Percentiles rank a stretch among this genome's conserved stretches.
Conservation (phyloP, 2,113 vertebrate species). For the Spea bombifrons region DNA sequence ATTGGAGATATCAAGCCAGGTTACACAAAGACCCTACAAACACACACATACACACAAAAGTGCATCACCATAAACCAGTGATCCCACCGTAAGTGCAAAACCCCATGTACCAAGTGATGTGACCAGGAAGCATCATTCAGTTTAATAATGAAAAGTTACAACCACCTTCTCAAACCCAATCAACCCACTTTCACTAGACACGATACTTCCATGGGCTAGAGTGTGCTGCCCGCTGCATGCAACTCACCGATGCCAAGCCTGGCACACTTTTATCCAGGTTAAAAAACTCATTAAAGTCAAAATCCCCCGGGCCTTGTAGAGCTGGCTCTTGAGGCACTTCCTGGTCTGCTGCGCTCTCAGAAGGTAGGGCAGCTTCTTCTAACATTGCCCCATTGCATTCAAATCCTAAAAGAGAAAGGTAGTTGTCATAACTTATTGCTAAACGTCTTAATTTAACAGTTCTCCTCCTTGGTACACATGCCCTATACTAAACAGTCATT, state of each 20-base stretch:
- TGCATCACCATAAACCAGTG: not conserved
- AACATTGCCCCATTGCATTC: constrained; percentile 88
- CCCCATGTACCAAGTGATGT: not conserved
- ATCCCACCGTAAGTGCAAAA: constrained; percentile 9
- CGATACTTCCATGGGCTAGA: not conserved
- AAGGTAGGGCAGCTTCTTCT: constrained; percentile 71
- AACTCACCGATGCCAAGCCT: constrained; percentile 92
- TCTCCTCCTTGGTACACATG: too few relatives aligned
- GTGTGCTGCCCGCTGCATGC: constrained; percentile 22
- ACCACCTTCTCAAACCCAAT: not conserved
- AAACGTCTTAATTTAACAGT: too few relatives aligned
- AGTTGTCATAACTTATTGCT: not conserved
- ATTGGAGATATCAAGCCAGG: constrained; percentile 39
- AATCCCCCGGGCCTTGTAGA: constrained; percentile 82
- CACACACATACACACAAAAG: not conserved
- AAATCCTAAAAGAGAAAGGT: constrained; percentile 33
- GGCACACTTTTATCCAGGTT: constrained; percentile 97
- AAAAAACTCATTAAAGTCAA: constrained; percentile 98
- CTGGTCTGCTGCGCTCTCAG: constrained; percentile 79
- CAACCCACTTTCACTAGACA: not conserved
- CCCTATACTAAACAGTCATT: too few relatives aligned
- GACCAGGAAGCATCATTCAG: constrained; percentile 1
- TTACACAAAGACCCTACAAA: not conserved
- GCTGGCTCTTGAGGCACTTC: constrained; percentile 84
- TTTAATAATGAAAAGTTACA: not conserved